Conservation (phyloP, 2,888 invertebrate genomes). For the Drosophila basisetae region DNA sequence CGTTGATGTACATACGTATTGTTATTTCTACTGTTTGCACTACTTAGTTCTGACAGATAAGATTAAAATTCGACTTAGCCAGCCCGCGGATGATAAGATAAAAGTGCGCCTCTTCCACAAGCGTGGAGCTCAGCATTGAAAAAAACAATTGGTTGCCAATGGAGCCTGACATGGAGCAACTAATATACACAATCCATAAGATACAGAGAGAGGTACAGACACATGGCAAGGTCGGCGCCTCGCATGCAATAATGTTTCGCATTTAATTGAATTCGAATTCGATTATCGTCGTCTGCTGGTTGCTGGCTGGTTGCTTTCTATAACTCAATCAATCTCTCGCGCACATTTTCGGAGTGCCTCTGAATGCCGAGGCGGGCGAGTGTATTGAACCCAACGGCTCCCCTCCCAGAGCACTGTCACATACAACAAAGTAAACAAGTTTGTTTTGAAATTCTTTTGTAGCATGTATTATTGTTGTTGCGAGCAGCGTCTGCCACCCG, state of each 20-base stretch:
- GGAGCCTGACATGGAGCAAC: slow-evolving; percentile 39
- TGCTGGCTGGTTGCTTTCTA: slow-evolving; percentile 9
- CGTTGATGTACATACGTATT: slow-evolving; percentile 31
- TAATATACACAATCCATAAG: slow-evolving; percentile 21
- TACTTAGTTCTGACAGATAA: slow-evolving; percentile 76
- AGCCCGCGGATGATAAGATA: slow-evolving; percentile 65
- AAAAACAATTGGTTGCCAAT: slow-evolving; percentile 67
- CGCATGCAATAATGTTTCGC: slow-evolving; percentile 44
- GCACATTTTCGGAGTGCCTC: slow-evolving; percentile 37
- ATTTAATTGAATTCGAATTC: slow-evolving; percentile 52
- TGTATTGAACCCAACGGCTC: slow-evolving; percentile 68
- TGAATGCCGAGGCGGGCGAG: slow-evolving; percentile 51
- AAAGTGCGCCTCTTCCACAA: slow-evolving; percentile 36
- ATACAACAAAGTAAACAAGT: slow-evolving; percentile 60
- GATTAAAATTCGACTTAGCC: slow-evolving; percentile 75
- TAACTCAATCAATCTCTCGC: slow-evolving; percentile 69
- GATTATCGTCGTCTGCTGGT: slow-evolving; percentile 25
- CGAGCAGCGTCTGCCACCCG: slow-evolving; percentile 29
- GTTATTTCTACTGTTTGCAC: slow-evolving; percentile 67
- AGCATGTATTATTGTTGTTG: slow-evolving; percentile 39
- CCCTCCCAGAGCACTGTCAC: background rate
- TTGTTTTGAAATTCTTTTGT: slow-evolving; percentile 71
- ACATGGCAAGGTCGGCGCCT: slow-evolving; percentile 66
- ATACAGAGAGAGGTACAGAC: slow-evolving; percentile 43
- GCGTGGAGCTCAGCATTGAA: slow-evolving; percentile 2